Percentiles rank a stretch among this genome's conserved stretches.
These are phyloP conservation scores for Myocastor coypus DNA, from an alignment of 2,113 vertebrate genomes.

Conservation along the genomic window DNA sequence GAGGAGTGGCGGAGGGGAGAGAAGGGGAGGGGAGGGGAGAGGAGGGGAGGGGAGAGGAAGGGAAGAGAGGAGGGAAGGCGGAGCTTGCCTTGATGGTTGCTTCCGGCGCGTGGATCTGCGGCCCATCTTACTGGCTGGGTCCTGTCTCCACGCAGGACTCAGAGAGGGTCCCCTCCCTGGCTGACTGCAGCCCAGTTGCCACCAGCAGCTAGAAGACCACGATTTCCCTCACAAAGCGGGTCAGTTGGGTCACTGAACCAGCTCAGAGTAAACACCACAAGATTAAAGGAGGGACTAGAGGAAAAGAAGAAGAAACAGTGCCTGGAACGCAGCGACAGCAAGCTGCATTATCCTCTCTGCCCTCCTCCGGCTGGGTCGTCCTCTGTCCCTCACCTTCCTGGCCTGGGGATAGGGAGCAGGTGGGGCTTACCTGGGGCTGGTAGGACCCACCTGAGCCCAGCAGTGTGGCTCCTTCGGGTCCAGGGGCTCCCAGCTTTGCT, in stretches of 20 bases:
- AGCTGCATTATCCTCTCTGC: fast-evolving
- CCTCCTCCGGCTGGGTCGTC: neutral
- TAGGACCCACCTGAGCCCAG: too few relatives aligned
- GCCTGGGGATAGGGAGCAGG: neutral
- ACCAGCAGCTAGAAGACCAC: neutral
- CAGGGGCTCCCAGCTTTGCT: neutral
- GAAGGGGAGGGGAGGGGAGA: too few relatives aligned
- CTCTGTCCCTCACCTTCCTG: neutral
- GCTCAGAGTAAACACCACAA: neutral
- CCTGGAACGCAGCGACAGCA: neutral
- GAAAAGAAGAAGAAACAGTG: too few relatives aligned
- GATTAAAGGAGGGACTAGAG: neutral
- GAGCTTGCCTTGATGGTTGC: neutral
- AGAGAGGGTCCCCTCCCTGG: neutral
- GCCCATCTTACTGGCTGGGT: neutral
- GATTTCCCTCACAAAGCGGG: neutral
- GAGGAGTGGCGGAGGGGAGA: neutral
- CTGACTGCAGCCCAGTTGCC: neutral
- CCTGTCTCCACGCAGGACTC: neutral
- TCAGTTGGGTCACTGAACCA: neutral
- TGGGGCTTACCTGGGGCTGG: too few relatives aligned
- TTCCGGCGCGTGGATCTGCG: neutral
- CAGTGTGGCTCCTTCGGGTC: neutral
- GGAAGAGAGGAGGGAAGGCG: neutral
- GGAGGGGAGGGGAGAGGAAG: too few relatives aligned